These are phyloP conservation scores for Mastomys coucha DNA, from an alignment of 2,113 vertebrate species.

Conservation along the genomic window DNA sequence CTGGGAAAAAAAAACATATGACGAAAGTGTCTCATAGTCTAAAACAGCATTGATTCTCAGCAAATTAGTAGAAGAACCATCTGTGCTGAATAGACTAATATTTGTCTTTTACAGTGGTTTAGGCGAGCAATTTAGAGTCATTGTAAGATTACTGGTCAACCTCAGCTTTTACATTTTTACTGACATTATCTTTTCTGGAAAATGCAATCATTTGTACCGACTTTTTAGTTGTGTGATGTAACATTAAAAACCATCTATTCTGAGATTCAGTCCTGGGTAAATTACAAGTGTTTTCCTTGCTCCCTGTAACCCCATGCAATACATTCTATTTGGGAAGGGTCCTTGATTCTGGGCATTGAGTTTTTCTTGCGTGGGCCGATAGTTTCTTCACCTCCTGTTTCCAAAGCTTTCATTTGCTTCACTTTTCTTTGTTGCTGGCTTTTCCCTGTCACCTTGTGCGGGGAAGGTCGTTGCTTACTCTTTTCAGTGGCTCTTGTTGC, in stretches of 20 bases:
- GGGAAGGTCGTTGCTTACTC: conserved; percentile 51
- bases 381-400: neutral
- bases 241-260: conserved; percentile 24
- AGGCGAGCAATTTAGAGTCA: conserved; percentile 3
- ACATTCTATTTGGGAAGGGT: neutral
- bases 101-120: neutral
- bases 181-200: conserved; percentile 45
- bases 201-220: conserved; percentile 24
- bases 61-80: conserved; percentile 24
- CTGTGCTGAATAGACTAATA: neutral
- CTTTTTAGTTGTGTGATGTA: conserved; percentile 39
- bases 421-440: conserved; percentile 50
- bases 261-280: neutral
- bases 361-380: neutral
- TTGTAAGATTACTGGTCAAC: conserved; percentile 44
- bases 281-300: neutral
- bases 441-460: conserved; percentile 49
- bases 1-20: neutral
- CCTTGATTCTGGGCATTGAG: neutral
- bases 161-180: neutral
- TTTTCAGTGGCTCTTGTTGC: conserved; percentile 67
- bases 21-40: neutral
- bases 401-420: conserved; percentile 13
- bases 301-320: fast-evolving
- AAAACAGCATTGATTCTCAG: conserved; percentile 14